Evolutionary conservation across 2,113 vertebrate species (phyloP).

Genomic region (Shinisaurus crocodilurus): DNA sequence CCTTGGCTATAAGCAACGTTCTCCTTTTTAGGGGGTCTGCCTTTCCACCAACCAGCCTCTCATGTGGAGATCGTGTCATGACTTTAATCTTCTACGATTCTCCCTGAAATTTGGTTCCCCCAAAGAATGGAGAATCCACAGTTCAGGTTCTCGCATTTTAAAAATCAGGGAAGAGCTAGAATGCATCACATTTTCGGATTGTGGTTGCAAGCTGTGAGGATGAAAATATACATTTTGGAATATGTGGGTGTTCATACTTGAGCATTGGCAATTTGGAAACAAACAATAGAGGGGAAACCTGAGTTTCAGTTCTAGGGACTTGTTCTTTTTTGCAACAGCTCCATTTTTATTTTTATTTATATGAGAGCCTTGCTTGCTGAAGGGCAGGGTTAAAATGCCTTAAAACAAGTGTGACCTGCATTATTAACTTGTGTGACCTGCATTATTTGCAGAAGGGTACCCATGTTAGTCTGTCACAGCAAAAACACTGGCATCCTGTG

Average conservation of each 20-base stretch:
- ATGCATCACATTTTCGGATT: neutral
- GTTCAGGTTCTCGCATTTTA: neutral
- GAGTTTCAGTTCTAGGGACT: neutral
- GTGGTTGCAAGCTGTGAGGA: neutral
- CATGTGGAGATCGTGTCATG: fast-evolving
- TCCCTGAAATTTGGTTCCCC: neutral
- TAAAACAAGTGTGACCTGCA: neutral
- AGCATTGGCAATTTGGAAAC: neutral
- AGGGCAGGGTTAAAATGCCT: neutral
- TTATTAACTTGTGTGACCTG: neutral
- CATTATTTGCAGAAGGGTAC: neutral
- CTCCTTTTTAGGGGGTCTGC: neutral
- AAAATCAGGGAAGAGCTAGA: neutral
- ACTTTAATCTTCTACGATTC: neutral
- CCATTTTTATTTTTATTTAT: neutral
- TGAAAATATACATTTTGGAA: neutral
- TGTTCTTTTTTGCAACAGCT: neutral
- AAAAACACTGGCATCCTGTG: neutral
- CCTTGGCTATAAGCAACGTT: neutral
- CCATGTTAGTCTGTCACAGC: neutral
- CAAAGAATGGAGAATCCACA: neutral
- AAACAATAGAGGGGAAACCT: neutral
- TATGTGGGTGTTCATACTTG: neutral
- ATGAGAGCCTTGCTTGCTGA: neutral
- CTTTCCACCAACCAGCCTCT: neutral